A percentile compares a stretch with the other conserved stretches of the same genome.
These are phyloP conservation scores for Coptodon rendalli DNA, from an alignment of 2,113 vertebrate species.

Conservation along the genomic window DNA sequence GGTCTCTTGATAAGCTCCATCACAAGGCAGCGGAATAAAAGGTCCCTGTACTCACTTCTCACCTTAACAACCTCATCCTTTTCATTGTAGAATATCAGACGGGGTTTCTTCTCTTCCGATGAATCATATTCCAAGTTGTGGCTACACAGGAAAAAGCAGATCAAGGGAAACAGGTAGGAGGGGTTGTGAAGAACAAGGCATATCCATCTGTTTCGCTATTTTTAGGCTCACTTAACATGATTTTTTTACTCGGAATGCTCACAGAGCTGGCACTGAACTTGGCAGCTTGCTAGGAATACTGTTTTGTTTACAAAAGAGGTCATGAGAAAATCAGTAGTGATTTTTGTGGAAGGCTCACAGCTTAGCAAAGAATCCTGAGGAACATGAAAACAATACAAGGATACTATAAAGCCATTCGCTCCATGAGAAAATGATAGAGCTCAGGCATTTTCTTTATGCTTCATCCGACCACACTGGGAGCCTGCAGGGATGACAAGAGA, in stretches of 20 bases:
- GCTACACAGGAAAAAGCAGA: constrained; percentile 29
- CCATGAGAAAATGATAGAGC: constrained; percentile 74
- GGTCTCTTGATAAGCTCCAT: background rate
- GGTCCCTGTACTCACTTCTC: background rate
- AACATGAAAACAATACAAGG: constrained; percentile 42
- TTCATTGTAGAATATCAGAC: constrained; percentile 72
- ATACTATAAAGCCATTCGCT: constrained; percentile 77
- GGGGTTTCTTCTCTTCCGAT: constrained; percentile 69
- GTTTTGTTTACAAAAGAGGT: constrained; percentile 22
- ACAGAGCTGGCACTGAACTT: constrained; percentile 3
- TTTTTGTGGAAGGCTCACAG: background rate
- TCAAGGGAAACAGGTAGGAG: constrained; percentile 56
- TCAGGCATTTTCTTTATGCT: constrained; percentile 77
- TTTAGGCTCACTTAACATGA: constrained; percentile 1
- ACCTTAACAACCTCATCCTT: constrained; percentile 75
- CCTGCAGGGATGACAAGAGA: constrained; percentile 50
- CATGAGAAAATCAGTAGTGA: constrained; percentile 11
- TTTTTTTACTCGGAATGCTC: constrained; percentile 5
- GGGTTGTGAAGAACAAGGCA: background rate
- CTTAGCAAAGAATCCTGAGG: background rate
- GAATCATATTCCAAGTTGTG: constrained; percentile 77
- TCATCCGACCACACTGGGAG: constrained; percentile 80
- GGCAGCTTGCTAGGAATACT: background rate
- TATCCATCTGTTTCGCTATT: background rate
- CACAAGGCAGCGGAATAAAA: background rate